phyloP scores from a whole-genome alignment of 2,888 invertebrate species.

The Calliopum simillimum region DNA sequence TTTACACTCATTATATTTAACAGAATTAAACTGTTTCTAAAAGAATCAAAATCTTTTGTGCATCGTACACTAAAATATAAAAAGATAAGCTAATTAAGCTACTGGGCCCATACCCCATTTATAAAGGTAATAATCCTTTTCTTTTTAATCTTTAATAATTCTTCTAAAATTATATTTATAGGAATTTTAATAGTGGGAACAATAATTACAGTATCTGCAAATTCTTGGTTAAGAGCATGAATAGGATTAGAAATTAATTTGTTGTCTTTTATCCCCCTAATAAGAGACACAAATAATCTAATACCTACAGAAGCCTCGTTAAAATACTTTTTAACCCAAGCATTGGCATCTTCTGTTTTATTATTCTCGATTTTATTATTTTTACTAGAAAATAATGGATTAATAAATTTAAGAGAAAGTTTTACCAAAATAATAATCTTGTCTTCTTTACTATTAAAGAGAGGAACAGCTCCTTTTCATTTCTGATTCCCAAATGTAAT shows the following conservation, averaged over 20 bases:
- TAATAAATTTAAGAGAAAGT: conserved; percentile 56
- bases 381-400: conserved; percentile 52
- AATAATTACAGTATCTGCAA: conserved; percentile 69
- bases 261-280: conserved; percentile 72
- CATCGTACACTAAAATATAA: conserved; percentile 74
- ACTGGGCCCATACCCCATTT: conserved; percentile 68
- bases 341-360: conserved; percentile 71
- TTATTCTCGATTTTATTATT: conserved; percentile 68
- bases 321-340: conserved; percentile 74
- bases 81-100: conserved; percentile 71
- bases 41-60: conserved; percentile 74
- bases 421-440: conserved; percentile 63
- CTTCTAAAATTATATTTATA: conserved; percentile 70
- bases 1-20: conserved; percentile 66
- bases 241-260: conserved; percentile 76
- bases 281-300: conserved; percentile 69
- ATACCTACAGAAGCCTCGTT: conserved; percentile 70
- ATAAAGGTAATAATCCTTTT: conserved; percentile 68
- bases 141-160: conserved; percentile 69
- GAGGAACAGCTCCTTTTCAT: conserved; percentile 72
- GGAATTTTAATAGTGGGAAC: conserved; percentile 68
- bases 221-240: conserved; percentile 70
- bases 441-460: conserved; percentile 69
- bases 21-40: conserved; percentile 73
- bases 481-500: conserved; percentile 73